Conservation (phyloP, 2,797 vertebrate species). For the Myotis vivesi region DNA sequence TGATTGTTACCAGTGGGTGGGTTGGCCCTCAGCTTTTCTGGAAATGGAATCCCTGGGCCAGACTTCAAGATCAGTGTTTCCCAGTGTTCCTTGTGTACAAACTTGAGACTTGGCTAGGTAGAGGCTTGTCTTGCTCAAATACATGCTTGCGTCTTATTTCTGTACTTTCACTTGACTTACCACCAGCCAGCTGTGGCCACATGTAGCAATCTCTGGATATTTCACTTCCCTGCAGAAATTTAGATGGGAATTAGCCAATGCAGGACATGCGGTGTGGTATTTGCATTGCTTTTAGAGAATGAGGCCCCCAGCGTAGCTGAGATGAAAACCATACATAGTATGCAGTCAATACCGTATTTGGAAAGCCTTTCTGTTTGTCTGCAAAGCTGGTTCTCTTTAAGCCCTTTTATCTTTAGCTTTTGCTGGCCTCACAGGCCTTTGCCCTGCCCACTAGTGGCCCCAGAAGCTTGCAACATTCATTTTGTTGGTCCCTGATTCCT, state of each 20-base stretch:
- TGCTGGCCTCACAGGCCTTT: neutral
- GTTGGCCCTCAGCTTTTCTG: neutral
- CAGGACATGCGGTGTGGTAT: neutral
- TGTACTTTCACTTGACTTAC: neutral
- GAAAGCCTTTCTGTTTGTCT: neutral
- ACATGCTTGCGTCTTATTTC: neutral
- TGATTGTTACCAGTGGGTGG: neutral
- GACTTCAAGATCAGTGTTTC: neutral
- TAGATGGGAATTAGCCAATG: neutral
- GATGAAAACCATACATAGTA: neutral
- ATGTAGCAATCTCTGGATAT: neutral
- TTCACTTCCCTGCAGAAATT: neutral
- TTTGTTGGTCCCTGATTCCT: neutral
- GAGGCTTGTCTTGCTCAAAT: neutral
- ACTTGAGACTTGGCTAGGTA: neutral
- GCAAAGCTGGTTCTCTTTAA: neutral
- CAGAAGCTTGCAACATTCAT: neutral
- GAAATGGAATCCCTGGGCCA: neutral
- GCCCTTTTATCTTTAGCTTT: neutral
- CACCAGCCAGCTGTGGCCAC: neutral
- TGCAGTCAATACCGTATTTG: neutral
- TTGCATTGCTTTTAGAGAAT: neutral
- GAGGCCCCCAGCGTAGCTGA: neutral
- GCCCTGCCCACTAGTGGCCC: neutral
- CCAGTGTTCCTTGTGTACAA: neutral